phyloP scores from a whole-genome alignment of 2,113 vertebrate species.

The Carassius auratus region DNA sequence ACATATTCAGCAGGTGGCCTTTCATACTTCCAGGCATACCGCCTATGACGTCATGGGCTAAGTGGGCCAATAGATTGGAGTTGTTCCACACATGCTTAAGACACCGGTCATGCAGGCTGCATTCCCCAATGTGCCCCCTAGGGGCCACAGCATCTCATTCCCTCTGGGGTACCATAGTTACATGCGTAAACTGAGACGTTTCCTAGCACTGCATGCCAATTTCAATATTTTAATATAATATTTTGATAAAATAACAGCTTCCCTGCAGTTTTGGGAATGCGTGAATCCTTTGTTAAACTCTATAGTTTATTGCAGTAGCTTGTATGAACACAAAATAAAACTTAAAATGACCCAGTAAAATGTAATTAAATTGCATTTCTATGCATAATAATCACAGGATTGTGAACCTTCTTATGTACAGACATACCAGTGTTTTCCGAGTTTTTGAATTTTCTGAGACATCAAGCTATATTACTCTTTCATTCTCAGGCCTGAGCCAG shows the following conservation, averaged over 20 bases:
- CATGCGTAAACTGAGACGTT: too few species aligned
- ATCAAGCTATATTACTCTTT: neutral
- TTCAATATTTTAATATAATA: neutral
- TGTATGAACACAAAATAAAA: neutral
- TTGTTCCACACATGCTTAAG: too few species aligned
- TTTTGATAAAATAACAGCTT: neutral
- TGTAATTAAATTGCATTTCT: too few species aligned
- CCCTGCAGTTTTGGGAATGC: neutral
- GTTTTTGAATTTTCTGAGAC: neutral
- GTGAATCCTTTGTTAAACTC: neutral
- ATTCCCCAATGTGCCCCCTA: too few species aligned
- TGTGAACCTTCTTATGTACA: too few species aligned
- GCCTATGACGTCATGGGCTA: too few species aligned
- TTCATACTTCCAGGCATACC: too few species aligned
- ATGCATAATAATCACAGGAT: too few species aligned
- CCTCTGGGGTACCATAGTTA: too few species aligned
- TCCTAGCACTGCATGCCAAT: neutral
- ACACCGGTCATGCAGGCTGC: too few species aligned
- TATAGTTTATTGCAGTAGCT: neutral
- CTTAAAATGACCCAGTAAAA: neutral
- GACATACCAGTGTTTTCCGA: neutral
- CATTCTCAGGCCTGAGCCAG: slow-evolving; percentile 87
- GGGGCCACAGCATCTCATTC: too few species aligned
- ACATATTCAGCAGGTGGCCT: neutral
- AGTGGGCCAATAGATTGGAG: too few species aligned